Base-by-base conservation (phyloP, 2,113 vertebrate genomes). In the Malurus elegans region DNA sequence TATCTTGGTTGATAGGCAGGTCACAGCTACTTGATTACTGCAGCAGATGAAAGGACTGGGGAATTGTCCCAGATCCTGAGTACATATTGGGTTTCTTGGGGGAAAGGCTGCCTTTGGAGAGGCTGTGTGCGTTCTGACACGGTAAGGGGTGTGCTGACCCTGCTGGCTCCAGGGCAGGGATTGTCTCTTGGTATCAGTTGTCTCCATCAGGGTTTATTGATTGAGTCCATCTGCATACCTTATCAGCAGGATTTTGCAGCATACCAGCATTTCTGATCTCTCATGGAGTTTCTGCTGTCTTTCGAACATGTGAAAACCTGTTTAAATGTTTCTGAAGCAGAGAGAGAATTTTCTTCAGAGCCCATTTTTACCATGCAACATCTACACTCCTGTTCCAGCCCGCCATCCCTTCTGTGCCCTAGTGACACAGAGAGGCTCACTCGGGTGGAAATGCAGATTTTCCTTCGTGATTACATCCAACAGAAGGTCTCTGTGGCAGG, bases 101-200 rank as follows among this genome's bases (percentile, higher is more conserved):
- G 84, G 29, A 13, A n/a, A 90, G 70, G 36, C 76, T 66, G 73
- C 54, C 70, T 76, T 80, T 3, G 0, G 3, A 56, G 40, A 61
- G 53, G 45, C 85, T 93, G 62, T 50, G 20, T 90, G 82, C 90
- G 57, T 94, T 95, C 86, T 93, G 91, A 62, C 6, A 7, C 56
- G 78, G 56, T 71, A 26, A 78, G 23, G 72, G 38, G 42, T 2
- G 6, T 4, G 5, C 78, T 93, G 94, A 96, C 85, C 92, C 88
- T 85, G 61, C 81, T 4, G 34, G 73, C 88, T 90, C 81, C 14
- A 1, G 69, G 92, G 73, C 90, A 94, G 75, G 86, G 67, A 71
- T 97, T 95, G 94, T 92, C 86, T 95, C 60, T 73, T 73, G 71
- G 58, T 96, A 97, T 97, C 93, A 81, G 93, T 74, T 82, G 69